Conservation (phyloP, 2,797 vertebrate species). For the Discoglossus pictus region DNA sequence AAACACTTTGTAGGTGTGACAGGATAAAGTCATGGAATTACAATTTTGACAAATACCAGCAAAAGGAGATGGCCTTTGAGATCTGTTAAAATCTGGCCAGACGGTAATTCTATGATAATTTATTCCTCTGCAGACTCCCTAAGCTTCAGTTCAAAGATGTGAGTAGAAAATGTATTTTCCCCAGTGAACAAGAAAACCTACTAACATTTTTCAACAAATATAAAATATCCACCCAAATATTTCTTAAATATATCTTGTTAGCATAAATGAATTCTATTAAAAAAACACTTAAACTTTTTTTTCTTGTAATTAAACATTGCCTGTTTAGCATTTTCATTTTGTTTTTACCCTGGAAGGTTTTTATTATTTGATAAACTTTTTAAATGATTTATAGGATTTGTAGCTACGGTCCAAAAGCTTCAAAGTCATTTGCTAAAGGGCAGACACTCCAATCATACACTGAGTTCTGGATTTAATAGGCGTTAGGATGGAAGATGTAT, state of each 20-base stretch:
- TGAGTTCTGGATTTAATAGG: neutral
- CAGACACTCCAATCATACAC: neutral
- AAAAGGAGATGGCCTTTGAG: slow-evolving; percentile 14
- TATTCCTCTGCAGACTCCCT: slow-evolving; percentile 25
- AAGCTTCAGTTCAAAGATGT: slow-evolving; percentile 41
- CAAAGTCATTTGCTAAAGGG: slow-evolving; percentile 1
- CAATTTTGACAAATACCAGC: slow-evolving; percentile 7
- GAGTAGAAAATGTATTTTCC: slow-evolving; percentile 34
- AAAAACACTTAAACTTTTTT: too few species aligned
- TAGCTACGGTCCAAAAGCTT: neutral
- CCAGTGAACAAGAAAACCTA: slow-evolving; percentile 38
- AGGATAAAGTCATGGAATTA: neutral
- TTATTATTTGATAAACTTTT: neutral
- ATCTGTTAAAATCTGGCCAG: slow-evolving; percentile 10
- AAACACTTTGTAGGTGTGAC: slow-evolving; percentile 8
- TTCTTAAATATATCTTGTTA: slow-evolving; percentile 36
- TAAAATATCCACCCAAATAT: slow-evolving; percentile 31
- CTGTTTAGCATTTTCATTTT: neutral
- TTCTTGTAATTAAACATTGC: neutral
- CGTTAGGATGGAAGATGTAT: neutral
- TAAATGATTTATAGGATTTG: neutral
- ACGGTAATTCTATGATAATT: slow-evolving; percentile 42
- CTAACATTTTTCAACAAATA: slow-evolving; percentile 25
- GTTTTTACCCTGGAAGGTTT: too few species aligned
- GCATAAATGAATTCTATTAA: slow-evolving; percentile 16